Percentiles rank a stretch among this genome's conserved stretches.
phyloP scores from a whole-genome alignment of 92 coral and sea anemone species.

The Virgularia gustaviana region DNA sequence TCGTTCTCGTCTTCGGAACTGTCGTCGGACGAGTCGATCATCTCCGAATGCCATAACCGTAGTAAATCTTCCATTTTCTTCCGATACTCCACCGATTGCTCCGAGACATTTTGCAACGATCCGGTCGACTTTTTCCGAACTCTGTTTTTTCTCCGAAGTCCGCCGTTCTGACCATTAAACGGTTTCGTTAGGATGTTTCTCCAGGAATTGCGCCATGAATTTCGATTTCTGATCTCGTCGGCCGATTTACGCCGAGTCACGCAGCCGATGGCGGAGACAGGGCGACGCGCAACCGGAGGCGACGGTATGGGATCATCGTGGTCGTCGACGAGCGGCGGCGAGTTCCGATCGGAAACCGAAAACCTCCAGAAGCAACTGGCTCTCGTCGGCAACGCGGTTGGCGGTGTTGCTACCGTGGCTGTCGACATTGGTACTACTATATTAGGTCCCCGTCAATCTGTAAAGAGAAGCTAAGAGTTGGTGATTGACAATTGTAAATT shows the following conservation, averaged over 20 bases:
- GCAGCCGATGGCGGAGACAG: not conserved
- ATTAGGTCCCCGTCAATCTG: too few relatives aligned
- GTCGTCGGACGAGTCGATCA: slow-evolving; percentile 23
- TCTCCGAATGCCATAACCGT: slow-evolving; percentile 8
- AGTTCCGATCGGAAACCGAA: not conserved
- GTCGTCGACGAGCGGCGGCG: slow-evolving; percentile 10
- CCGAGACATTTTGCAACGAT: not conserved
- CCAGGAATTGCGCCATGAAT: slow-evolving; percentile 33
- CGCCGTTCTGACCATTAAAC: slow-evolving; percentile 8
- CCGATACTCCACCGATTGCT: slow-evolving; percentile 15
- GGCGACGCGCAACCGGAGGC: slow-evolving; percentile 12
- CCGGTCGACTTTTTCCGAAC: slow-evolving; percentile 4
- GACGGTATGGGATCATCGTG: too few relatives aligned
- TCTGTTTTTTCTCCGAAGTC: not conserved
- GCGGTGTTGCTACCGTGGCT: not conserved
- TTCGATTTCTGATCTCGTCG: slow-evolving; percentile 10
- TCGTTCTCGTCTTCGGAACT: slow-evolving; percentile 23
- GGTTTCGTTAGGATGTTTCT: slow-evolving; percentile 15
- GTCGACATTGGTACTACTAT: too few relatives aligned
- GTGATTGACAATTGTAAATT: too few relatives aligned
- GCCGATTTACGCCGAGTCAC: slow-evolving; percentile 8
- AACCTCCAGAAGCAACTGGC: not conserved
- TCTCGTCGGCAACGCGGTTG: not conserved
- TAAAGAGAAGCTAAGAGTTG: too few relatives aligned
- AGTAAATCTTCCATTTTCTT: slow-evolving; percentile 11